Base-by-base conservation (phyloP, 53 echinoderm and acorn worm species). In the Patiria pectinifera region DNA sequence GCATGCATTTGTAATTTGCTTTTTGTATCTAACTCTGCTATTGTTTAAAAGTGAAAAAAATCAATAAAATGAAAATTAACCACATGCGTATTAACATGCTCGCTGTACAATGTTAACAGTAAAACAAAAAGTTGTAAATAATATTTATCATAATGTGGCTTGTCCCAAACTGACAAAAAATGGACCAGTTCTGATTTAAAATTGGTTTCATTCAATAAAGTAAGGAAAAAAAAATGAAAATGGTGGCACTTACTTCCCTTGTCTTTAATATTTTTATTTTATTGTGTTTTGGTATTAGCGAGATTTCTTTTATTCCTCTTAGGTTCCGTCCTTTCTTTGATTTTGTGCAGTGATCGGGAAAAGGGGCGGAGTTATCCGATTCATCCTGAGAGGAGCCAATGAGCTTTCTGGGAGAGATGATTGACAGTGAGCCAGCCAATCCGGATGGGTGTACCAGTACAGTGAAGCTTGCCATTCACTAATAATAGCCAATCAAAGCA, bases 301-400 rank as follows among this genome's bases (percentile, higher is more conserved):
- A 43, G 19, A 72, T 62, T 48, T 86, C 49, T 84, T 84, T 86
- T 86, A 23, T 90, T 90, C 60, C 63, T 11, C 48, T 59, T 77
- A n/a, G 58, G 72, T 43, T 49, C 10, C 21, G 11, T 8, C 66
- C 62, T 62, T 13, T 89, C 44, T 45, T 80, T 80, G 18, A 6
- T 35, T 87, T 77, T 78, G 77, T 80, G 81, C 90, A 90, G 90
- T 90, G 90, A 81, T 80, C 69, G 69, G 15, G 69, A 90, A 43
- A 47, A 69, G 13, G 90, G 77, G 69, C 13, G 66, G 81, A 90
- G 90, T 80, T 80, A 11, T 48, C 86, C 45, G 86, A 72, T 6
- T 90, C 81, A 77, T 80, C 90, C 15, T 90, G 81, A 90, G 90
- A 66, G 62, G 80, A 90, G 69, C 90, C 90, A 90, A 90, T 90